Evolutionary conservation across 2,797 vertebrate genomes (phyloP).

Genomic region (Xiphorhynchus erythropygius): DNA sequence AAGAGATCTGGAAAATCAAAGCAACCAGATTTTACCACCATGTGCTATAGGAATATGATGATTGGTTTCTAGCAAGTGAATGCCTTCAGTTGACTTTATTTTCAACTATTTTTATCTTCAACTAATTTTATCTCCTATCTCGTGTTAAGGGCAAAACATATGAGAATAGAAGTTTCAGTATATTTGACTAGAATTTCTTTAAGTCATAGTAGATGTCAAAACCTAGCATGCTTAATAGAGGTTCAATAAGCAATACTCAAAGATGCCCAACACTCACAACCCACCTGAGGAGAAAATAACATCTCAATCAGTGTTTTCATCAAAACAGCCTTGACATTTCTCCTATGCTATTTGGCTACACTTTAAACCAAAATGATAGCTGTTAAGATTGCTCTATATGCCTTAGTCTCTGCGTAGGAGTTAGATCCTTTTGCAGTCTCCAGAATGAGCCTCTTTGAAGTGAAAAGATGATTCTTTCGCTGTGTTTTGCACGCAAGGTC

Average conservation of each 20-base stretch:
- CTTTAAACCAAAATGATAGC: not conserved
- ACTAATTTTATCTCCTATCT: not conserved
- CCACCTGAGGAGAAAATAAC: not conserved
- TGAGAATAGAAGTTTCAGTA: not conserved
- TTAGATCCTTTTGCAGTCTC: not conserved
- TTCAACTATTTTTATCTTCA: not conserved
- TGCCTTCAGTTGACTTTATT: not conserved
- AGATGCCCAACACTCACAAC: not conserved
- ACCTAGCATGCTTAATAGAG: not conserved
- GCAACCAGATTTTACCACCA: not conserved
- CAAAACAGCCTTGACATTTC: not conserved
- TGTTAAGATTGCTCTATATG: not conserved
- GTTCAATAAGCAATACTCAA: not conserved
- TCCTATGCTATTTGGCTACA: not conserved
- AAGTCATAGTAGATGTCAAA: not conserved
- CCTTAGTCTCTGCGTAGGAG: not conserved
- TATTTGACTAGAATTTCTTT: not conserved
- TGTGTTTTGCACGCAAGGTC: rapidly evolving
- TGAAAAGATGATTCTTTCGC: rapidly evolving
- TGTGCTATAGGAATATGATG: not conserved
- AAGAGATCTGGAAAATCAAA: not conserved
- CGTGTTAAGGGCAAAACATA: not conserved
- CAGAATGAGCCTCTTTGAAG: not conserved
- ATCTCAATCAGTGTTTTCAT: not conserved
- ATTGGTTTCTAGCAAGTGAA: not conserved